phyloP scores from a whole-genome alignment of 2,888 invertebrate genomes.

The Noctua pronuba region DNA sequence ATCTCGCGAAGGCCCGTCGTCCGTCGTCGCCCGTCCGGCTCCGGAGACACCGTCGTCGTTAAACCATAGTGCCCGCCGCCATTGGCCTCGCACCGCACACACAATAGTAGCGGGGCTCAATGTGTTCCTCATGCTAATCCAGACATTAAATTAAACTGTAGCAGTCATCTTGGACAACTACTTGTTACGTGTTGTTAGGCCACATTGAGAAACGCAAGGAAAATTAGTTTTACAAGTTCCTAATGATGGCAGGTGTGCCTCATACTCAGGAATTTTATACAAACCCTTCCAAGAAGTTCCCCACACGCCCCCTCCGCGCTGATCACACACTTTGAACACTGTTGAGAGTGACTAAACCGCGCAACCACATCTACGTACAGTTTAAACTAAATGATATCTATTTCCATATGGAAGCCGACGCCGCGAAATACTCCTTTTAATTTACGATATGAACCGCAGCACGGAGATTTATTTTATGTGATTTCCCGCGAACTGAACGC shows the following conservation, averaged over 20 bases:
- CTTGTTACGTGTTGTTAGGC: background rate
- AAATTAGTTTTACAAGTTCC: conserved; percentile 4
- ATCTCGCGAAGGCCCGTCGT: background rate
- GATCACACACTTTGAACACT: conserved; percentile 14
- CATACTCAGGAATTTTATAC: background rate
- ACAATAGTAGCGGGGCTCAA: conserved; percentile 9
- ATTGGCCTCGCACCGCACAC: conserved; percentile 12
- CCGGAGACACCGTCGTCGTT: conserved; percentile 13
- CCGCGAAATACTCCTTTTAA: conserved; percentile 57
- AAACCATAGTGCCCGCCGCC: conserved; percentile 30
- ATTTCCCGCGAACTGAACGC: conserved; percentile 48
- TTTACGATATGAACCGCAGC: conserved; percentile 60
- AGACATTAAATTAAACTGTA: conserved; percentile 11
- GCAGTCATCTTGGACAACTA: background rate
- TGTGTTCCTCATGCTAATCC: conserved; percentile 38
- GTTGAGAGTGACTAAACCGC: background rate
- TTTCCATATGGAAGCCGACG: conserved; percentile 38
- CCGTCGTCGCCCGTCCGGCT: background rate
- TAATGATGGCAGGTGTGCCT: background rate
- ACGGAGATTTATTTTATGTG: conserved; percentile 58
- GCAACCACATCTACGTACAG: conserved; percentile 15
- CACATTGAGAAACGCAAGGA: background rate
- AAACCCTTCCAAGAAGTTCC: conserved; percentile 14
- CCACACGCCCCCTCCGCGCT: background rate
- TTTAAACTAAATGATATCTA: conserved; percentile 31